These are phyloP conservation scores for Elaphurus davidianus DNA, from an alignment of 2,113 vertebrate genomes.

Conservation along the genomic window DNA sequence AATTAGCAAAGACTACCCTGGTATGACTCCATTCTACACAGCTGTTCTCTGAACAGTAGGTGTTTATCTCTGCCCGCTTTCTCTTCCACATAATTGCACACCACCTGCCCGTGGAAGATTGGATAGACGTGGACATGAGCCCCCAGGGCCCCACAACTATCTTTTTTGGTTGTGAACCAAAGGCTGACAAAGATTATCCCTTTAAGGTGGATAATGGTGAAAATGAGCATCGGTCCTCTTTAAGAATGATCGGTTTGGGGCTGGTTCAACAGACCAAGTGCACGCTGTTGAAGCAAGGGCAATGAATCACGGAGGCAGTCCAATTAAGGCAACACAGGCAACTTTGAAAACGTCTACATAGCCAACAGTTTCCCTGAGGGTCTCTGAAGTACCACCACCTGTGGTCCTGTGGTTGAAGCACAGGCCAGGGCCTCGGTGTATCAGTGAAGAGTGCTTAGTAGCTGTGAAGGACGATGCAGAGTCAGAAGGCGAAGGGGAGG, in stretches of 20 bases:
- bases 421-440: conserved; percentile 91
- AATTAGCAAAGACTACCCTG: not conserved
- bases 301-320: conserved; percentile 91
- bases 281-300: conserved; percentile 95
- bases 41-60: not conserved
- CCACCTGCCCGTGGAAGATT: not conserved
- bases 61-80: not conserved
- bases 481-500: conserved; percentile 83
- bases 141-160: not conserved
- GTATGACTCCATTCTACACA: not conserved
- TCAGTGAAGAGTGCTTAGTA: conserved; percentile 95
- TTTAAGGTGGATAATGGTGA: conserved; percentile 95
- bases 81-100: not conserved
- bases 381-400: conserved; percentile 94
- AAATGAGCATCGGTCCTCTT: conserved; percentile 92
- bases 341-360: conserved; percentile 94
- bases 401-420: conserved; percentile 91
- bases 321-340: conserved; percentile 89
- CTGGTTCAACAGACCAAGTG: conserved; percentile 90
- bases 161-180: not conserved
- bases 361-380: conserved; percentile 95
- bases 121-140: not conserved
- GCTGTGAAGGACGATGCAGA: conserved; percentile 86
- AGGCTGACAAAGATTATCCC: conserved; percentile 56
- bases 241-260: conserved; percentile 93